Evolutionary conservation across 1,140 invertebrate species (phyloP).

Genomic region (Drosophila ananassae): DNA sequence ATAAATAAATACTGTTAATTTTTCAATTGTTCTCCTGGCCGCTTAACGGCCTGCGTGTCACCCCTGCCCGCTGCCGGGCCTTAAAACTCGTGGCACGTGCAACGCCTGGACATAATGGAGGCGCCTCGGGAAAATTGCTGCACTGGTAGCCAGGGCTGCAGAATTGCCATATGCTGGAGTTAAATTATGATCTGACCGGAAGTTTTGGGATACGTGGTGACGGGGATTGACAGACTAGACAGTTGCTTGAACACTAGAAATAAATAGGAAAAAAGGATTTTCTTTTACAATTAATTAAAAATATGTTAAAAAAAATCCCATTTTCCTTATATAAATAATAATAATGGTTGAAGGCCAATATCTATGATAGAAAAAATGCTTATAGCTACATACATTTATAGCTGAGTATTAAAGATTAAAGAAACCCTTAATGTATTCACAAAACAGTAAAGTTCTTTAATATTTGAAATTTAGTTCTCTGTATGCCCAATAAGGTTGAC

Average conservation of each 20-base stretch:
- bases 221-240: constrained; percentile 59
- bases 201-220: constrained; percentile 62
- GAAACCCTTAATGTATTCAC: not conserved
- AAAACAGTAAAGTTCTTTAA: not conserved
- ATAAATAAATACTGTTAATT: constrained; percentile 83
- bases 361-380: too few relatives aligned
- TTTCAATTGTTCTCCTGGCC: constrained; percentile 71
- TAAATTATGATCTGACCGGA: constrained; percentile 56
- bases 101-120: constrained; percentile 45
- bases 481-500: constrained; percentile 72
- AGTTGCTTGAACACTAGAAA: not conserved
- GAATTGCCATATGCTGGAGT: constrained; percentile 46
- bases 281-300: not conserved
- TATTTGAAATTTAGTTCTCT: not conserved
- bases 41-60: constrained; percentile 55
- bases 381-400: too few relatives aligned
- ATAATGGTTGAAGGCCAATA: too few relatives aligned
- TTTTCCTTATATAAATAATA: too few relatives aligned
- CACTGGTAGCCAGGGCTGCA: constrained; percentile 1
- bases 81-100: constrained; percentile 39
- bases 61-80: not conserved
- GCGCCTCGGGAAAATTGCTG: constrained; percentile 18
- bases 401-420: not conserved
- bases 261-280: not conserved
- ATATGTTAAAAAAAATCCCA: not conserved